phyloP scores from a whole-genome alignment of 2,113 vertebrate species.

The Echinops telfairi region DNA sequence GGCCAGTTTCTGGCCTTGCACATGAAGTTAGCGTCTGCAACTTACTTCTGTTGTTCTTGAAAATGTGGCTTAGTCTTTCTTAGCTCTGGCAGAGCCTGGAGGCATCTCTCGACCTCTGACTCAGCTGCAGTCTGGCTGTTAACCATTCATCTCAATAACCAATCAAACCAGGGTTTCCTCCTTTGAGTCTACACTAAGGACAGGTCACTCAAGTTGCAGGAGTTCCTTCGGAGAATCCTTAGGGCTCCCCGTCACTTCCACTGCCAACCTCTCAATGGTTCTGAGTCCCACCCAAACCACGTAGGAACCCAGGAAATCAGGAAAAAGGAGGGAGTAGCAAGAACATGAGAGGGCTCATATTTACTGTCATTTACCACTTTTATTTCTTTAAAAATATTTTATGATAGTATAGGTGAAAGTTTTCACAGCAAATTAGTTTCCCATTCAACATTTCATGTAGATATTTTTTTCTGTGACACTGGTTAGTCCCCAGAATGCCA shows the following conservation, averaged over 20 bases:
- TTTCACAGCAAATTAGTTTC: background rate
- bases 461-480: background rate
- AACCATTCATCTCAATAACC: background rate
- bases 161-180: background rate
- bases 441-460: background rate
- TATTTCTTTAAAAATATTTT: background rate
- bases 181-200: background rate
- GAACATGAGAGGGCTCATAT: constrained; percentile 34
- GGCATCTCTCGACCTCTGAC: background rate
- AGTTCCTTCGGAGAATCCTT: background rate
- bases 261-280: background rate
- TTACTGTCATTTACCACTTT: constrained; percentile 60
- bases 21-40: background rate
- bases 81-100: background rate
- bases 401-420: background rate
- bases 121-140: background rate
- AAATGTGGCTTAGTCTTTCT: background rate
- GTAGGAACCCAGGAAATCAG: background rate
- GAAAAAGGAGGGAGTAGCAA: background rate
- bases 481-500: background rate
- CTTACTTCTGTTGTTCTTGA: background rate
- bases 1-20: background rate
- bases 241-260: background rate
- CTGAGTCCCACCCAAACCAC: background rate
- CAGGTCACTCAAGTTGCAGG: background rate